Evolutionary conservation across 2,113 vertebrate genomes (phyloP), one percentile per base, ranked within the genome.

Genomic region (Sebastes schlegelii): DNA sequence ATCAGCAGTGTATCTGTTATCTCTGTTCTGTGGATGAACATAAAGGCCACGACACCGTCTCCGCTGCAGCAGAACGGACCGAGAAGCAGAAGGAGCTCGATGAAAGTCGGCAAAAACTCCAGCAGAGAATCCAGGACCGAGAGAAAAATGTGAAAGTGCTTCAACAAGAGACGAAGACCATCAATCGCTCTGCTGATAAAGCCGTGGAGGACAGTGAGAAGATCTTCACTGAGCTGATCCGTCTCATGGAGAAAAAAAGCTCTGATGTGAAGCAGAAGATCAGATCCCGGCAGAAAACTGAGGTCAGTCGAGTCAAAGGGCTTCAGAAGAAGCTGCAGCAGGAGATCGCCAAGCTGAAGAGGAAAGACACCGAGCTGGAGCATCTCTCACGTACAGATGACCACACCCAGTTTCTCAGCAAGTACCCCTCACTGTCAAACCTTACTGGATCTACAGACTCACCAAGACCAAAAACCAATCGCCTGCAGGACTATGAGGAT

Each of bases 331-430:
- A 57, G 40, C 34, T 71, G 69, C 2, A 71, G 11, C 9, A 42
- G 34, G 55, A 73, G 42, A 57, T 43, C 65, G 2, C 7, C 0
- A 21, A 64, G 21, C 58, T 70, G 11, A 72, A 34, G 40, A 54
- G 40, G 19, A 79, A 54, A 21, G 55, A 69, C 13, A 3, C 19
- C 0, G 13, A 85, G 10, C 65, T 89, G 78, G 42, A 82, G 19
- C 3, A 79, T 46, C 82, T 87, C 19, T 62, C 48, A 19, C 21
- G 2, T 14, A 67, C 74, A 48, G 57, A 88, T 26, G 75, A 76
- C 16, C 40, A 74, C 75, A 43, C 51, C 21, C 69, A 75, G 21
- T 88, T 88, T 77, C 65, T 88, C 0, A 52, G 76, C 21, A 68
- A 42, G 1, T 67, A 21, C 34, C 1, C 19, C 21, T 61, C 52